Percentiles rank a stretch among this genome's conserved stretches.
Conservation (phyloP, 1,140 invertebrate genomes). For the Galleria mellonella region DNA sequence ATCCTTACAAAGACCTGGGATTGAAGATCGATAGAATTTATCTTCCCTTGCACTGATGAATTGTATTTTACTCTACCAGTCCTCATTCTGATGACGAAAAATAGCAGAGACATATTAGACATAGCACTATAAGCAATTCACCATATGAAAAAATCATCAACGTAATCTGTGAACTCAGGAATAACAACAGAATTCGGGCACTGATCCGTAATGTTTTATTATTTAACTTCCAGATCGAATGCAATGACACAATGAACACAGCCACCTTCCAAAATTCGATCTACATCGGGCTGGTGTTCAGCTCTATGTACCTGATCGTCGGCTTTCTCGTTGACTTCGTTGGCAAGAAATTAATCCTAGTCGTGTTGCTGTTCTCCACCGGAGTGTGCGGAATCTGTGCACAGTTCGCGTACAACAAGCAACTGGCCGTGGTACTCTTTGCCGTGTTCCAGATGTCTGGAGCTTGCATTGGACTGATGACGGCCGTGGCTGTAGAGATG, state of each 20-base stretch:
- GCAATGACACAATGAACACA: conserved; percentile 57
- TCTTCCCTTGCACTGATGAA: too few relatives aligned
- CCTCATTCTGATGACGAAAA: too few relatives aligned
- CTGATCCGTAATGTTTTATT: too few relatives aligned
- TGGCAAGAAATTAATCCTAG: conserved; percentile 58
- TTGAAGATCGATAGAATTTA: too few relatives aligned
- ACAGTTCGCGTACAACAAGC: conserved; percentile 34
- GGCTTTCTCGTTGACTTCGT: conserved; percentile 59
- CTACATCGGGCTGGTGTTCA: conserved; percentile 62
- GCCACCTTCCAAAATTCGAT: conserved; percentile 58
- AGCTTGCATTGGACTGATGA: conserved; percentile 64
- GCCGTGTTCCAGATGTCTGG: conserved; percentile 64
- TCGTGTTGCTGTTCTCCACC: conserved; percentile 33
- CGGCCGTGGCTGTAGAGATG: conserved; percentile 60
- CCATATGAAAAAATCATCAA: too few relatives aligned
- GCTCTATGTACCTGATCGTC: conserved; percentile 61
- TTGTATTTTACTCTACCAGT: too few relatives aligned
- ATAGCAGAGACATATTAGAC: too few relatives aligned
- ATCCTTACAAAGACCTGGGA: too few relatives aligned
- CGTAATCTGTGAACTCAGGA: too few relatives aligned
- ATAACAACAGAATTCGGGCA: too few relatives aligned
- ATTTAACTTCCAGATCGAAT: conserved; percentile 14
- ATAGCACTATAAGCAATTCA: too few relatives aligned
- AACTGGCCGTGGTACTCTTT: conserved; percentile 49
- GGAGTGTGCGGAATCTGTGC: conserved; percentile 45